phyloP scores from a whole-genome alignment of 2,113 vertebrate species.

The Otolemur garnettii region DNA sequence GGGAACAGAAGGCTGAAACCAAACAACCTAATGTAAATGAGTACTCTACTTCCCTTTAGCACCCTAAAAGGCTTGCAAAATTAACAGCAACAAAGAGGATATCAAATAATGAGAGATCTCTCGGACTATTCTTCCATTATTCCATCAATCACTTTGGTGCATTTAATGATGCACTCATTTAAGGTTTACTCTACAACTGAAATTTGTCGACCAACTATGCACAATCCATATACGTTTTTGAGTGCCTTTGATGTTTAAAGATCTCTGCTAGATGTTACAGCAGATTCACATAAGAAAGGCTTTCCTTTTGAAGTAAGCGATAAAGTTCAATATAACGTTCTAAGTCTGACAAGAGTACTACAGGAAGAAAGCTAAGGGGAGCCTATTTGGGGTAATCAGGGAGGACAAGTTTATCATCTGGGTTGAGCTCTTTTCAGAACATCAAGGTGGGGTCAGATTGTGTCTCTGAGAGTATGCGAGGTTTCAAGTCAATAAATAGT shows the following conservation, averaged over 20 bases:
- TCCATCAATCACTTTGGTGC: not conserved
- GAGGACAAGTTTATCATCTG: not conserved
- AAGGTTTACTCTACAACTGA: not conserved
- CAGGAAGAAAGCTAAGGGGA: not conserved
- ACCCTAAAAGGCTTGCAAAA: not conserved
- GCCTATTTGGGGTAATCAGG: not conserved
- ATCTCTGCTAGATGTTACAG: not conserved
- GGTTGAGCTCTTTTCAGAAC: not conserved
- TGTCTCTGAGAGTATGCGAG: not conserved
- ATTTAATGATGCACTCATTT: not conserved
- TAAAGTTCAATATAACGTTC: not conserved
- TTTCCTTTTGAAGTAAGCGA: not conserved
- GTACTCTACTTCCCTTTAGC: not conserved
- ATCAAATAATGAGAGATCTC: not conserved
- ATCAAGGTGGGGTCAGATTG: not conserved
- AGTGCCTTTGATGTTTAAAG: not conserved
- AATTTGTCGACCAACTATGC: not conserved
- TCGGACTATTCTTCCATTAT: not conserved
- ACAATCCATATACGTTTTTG: not conserved
- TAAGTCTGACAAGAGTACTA: fast-evolving
- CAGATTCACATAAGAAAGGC: not conserved
- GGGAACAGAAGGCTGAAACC: not conserved
- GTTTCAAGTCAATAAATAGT: conserved; percentile 8
- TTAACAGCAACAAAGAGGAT: not conserved
- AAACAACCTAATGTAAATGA: not conserved